These are phyloP conservation scores for Falco rusticolus DNA, from an alignment of 2,797 vertebrate species.

Conservation along the genomic window DNA sequence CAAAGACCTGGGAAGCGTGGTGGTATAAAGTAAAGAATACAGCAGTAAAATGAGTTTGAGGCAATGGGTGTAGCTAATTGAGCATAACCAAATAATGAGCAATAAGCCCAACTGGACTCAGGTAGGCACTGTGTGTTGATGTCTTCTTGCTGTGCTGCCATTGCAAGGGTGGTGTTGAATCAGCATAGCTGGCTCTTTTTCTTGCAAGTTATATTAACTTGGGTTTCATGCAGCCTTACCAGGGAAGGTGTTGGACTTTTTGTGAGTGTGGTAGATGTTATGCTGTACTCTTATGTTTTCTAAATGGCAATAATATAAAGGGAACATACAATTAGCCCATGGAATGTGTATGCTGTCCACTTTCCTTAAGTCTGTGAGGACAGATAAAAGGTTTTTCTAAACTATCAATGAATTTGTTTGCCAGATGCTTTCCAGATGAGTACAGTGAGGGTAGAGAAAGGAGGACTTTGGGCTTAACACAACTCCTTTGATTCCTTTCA, in stretches of 20 bases:
- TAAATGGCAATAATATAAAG: background rate
- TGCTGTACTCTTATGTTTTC: background rate
- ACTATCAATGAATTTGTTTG: slow-evolving; percentile 32
- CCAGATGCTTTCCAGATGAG: slow-evolving; percentile 49
- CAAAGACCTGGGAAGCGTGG: background rate
- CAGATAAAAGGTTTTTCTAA: slow-evolving; percentile 42
- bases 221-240: background rate
- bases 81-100: background rate
- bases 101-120: background rate
- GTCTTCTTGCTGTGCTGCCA: background rate
- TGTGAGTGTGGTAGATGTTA: background rate
- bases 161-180: background rate
- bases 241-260: background rate
- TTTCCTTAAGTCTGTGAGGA: background rate
- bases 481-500: slow-evolving; percentile 36
- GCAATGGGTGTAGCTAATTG: background rate
- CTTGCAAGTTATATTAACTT: background rate
- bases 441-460: slow-evolving; percentile 39
- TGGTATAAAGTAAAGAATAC: background rate
- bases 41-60: background rate
- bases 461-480: background rate
- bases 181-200: fast-evolving
- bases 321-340: background rate
- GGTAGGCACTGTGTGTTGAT: background rate
- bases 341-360: background rate